These are phyloP conservation scores for Muscicapa comitata DNA, from an alignment of 2,797 vertebrate genomes.

Conservation along the genomic window DNA sequence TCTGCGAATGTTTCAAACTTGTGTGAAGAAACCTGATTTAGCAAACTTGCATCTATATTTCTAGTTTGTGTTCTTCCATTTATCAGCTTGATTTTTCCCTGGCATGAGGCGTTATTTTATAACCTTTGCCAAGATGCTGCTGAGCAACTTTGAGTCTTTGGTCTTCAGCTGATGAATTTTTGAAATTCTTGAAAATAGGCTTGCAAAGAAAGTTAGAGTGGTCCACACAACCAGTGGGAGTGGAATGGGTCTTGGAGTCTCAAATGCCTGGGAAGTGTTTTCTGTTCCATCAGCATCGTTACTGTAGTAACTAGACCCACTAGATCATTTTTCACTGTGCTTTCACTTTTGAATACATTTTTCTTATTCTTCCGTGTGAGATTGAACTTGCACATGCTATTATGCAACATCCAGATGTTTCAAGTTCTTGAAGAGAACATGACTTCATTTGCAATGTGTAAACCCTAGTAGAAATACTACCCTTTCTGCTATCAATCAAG, in stretches of 20 bases:
- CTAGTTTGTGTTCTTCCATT: background rate
- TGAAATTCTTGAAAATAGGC: background rate
- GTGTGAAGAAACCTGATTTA: background rate
- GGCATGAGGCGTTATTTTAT: background rate
- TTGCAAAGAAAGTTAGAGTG: background rate
- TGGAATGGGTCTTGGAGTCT: background rate
- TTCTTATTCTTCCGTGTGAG: background rate
- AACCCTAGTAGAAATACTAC: background rate
- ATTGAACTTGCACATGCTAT: background rate
- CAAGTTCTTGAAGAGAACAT: background rate
- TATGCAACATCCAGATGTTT: background rate
- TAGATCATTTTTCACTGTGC: background rate
- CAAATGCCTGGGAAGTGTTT: background rate
- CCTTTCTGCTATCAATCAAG: background rate
- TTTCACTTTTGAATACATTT: background rate
- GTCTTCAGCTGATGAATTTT: background rate
- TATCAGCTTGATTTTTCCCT: background rate
- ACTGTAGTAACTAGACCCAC: background rate
- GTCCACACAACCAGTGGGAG: accelerated
- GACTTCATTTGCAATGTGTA: background rate
- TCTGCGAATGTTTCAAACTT: background rate
- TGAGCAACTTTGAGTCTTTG: background rate
- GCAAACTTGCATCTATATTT: background rate
- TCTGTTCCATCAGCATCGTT: accelerated
- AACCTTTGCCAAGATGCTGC: background rate